Conservation (phyloP, 92 coral and sea anemone genomes). For the Desmophyllum pertusum region DNA sequence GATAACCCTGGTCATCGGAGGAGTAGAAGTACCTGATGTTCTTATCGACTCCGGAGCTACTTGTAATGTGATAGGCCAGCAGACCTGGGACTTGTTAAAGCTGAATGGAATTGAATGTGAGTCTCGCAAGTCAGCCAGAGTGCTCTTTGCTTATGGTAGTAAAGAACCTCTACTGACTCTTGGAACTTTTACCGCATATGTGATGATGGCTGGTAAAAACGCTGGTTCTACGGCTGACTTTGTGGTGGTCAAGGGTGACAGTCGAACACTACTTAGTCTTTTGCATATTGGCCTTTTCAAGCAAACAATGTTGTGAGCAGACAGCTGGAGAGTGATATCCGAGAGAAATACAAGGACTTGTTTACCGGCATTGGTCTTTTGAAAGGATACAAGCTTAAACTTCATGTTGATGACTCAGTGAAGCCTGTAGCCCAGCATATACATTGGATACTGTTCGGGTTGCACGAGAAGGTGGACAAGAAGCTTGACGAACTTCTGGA, state of each 20-base stretch:
- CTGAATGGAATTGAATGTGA: not conserved
- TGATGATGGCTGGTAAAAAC: not conserved
- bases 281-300: constrained; percentile 2
- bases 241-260: constrained; percentile 11
- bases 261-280: not conserved
- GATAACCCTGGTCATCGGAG: not conserved
- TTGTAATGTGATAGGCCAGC: constrained; percentile 3
- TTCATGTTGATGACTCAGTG: too few relatives aligned
- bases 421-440: too few relatives aligned
- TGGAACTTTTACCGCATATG: constrained; percentile 14
- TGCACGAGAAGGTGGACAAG: too few relatives aligned
- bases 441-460: too few relatives aligned
- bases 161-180: constrained; percentile 22
- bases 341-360: constrained; percentile 1
- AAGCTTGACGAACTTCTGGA: too few relatives aligned
- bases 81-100: constrained; percentile 1
- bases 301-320: not conserved
- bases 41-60: constrained; percentile 22
- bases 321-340: not conserved
- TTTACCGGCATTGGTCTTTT: not conserved
- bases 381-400: not conserved
- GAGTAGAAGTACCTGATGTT: not conserved
- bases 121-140: not conserved
- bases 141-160: not conserved
- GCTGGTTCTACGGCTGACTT: not conserved